A percentile compares a stretch with the other conserved stretches of the same genome.
phyloP scores from a whole-genome alignment of 2,113 vertebrate genomes.

The Chloroceryle aenea region DNA sequence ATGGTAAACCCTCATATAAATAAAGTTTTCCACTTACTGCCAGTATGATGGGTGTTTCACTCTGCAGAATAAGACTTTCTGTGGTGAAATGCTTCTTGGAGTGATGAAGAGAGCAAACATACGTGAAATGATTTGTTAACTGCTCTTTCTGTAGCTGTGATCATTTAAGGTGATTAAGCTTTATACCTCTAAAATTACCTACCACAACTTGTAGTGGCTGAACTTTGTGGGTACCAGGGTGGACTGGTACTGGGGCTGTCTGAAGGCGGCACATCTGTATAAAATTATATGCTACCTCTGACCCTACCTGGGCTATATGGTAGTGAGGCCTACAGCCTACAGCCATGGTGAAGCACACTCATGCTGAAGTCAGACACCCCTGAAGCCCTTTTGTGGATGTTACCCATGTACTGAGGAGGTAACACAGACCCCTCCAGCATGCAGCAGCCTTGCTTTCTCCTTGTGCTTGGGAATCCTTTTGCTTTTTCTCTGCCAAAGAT shows the following conservation, averaged over 20 bases:
- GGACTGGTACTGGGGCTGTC: not conserved
- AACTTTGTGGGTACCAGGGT: not conserved
- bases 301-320: not conserved
- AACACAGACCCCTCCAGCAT: accelerated
- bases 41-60: not conserved
- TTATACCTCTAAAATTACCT: not conserved
- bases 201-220: not conserved
- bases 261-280: accelerated
- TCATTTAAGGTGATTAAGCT: not conserved
- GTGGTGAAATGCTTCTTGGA: not conserved
- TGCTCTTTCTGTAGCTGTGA: not conserved
- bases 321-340: not conserved
- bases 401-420: not conserved
- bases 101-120: not conserved
- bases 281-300: not conserved
- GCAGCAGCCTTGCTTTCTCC: not conserved
- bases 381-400: not conserved
- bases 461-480: not conserved
- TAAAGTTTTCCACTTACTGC: not conserved
- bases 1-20: not conserved
- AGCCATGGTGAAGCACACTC: accelerated
- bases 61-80: not conserved
- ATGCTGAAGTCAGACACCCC: not conserved
- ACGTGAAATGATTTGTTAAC: not conserved
- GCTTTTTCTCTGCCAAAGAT: not conserved